phyloP scores from a whole-genome alignment of 2,113 vertebrate genomes.

The Mola mola region DNA sequence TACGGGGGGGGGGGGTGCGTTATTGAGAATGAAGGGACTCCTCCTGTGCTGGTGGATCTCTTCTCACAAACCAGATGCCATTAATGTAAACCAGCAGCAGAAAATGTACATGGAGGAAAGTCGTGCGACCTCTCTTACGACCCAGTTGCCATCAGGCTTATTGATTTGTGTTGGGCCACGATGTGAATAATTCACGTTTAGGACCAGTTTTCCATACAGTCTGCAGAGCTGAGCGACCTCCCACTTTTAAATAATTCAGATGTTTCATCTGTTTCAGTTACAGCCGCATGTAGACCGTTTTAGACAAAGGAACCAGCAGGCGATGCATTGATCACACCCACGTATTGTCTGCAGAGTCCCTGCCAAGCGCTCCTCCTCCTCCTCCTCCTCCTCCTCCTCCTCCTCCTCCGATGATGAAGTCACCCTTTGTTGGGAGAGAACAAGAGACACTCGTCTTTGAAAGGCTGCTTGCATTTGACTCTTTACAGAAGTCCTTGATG shows the following conservation, averaged over 20 bases:
- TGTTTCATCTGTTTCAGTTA: constrained; percentile 33
- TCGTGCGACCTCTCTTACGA: constrained; percentile 40
- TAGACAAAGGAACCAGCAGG: constrained; percentile 9
- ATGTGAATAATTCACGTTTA: constrained; percentile 64
- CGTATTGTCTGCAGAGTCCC: constrained; percentile 45
- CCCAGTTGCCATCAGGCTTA: constrained; percentile 35
- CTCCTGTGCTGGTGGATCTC: too few relatives aligned
- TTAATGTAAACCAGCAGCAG: constrained; percentile 19
- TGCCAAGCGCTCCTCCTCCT: constrained; percentile 29
- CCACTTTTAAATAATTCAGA: constrained; percentile 62
- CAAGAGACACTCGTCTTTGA: constrained; percentile 52
- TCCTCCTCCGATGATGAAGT: constrained; percentile 20
- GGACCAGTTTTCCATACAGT: constrained; percentile 43
- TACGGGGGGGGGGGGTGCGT: too few relatives aligned
- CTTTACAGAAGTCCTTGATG: constrained; percentile 9
- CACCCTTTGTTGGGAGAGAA: constrained; percentile 56
- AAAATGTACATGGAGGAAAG: constrained; percentile 33
- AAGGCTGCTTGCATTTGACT: constrained; percentile 53
- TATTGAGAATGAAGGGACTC: too few relatives aligned
- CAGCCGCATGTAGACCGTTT: constrained; percentile 3
- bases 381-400: too few relatives aligned
- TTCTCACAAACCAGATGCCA: not conserved
- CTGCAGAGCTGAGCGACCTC: constrained; percentile 48
- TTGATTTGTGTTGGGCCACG: constrained; percentile 53
- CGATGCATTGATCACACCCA: constrained; percentile 26